Evolutionary conservation across 2,113 vertebrate genomes (phyloP).

Genomic region (Phylloscopus whistleri): DNA sequence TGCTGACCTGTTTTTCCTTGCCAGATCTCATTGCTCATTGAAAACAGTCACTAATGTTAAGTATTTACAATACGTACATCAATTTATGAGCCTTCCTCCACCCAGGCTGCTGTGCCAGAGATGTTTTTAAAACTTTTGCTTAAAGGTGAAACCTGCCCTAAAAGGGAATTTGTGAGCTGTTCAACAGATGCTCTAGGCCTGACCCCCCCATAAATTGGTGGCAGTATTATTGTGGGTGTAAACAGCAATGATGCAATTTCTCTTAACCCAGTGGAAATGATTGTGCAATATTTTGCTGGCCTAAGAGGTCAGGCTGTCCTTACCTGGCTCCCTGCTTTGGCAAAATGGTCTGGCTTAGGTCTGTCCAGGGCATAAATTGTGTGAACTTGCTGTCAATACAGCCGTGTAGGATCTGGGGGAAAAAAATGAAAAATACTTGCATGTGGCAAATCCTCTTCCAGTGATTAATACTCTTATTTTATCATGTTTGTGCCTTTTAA

Average conservation of each 20-base stretch:
- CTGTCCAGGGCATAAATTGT: background rate
- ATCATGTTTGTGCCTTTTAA: background rate
- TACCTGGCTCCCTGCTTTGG: background rate
- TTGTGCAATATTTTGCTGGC: background rate
- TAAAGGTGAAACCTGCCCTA: background rate
- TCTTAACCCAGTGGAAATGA: background rate
- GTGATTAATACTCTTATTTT: background rate
- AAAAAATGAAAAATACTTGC: background rate
- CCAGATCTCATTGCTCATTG: background rate
- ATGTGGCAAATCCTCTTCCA: background rate
- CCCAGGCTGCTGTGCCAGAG: background rate
- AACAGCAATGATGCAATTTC: background rate
- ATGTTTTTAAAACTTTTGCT: background rate
- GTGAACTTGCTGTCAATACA: background rate
- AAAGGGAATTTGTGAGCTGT: background rate
- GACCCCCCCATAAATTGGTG: background rate
- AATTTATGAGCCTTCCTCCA: background rate
- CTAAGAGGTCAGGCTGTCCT: background rate
- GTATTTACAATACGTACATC: background rate
- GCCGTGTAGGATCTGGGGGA: rapidly evolving
- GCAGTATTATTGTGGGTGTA: background rate
- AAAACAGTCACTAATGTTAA: background rate
- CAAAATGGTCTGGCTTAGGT: background rate
- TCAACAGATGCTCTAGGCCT: background rate
- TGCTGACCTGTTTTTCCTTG: background rate